These are phyloP conservation scores for Idris sp. DNA, from an alignment of 1,140 invertebrate species.

Conservation along the genomic window DNA sequence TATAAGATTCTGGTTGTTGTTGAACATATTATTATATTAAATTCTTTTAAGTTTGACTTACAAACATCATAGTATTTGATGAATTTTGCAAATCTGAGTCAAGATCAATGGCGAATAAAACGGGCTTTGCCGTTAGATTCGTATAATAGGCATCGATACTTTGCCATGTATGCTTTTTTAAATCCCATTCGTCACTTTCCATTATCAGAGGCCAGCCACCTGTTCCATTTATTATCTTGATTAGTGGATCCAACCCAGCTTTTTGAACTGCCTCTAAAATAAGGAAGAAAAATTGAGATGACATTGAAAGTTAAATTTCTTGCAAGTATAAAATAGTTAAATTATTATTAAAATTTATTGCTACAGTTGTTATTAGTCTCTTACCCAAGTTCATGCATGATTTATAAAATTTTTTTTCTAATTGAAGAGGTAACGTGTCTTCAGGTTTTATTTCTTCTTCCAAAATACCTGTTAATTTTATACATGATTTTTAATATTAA, in stretches of 20 bases:
- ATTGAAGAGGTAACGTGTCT: conserved; percentile 5
- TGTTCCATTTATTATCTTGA: conserved; percentile 16
- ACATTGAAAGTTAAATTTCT: too few species aligned
- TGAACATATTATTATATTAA: too few species aligned
- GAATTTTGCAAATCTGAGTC: conserved; percentile 21
- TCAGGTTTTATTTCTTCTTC: conserved; percentile 22
- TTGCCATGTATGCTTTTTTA: conserved; percentile 12
- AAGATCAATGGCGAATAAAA: conserved; percentile 7
- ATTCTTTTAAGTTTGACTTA: too few species aligned
- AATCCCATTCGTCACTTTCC: conserved; percentile 6
- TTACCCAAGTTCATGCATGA: conserved; percentile 30
- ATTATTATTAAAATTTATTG: too few species aligned
- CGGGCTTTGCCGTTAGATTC: conserved; percentile 8
- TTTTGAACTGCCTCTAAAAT: conserved; percentile 11
- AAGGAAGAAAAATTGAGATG: background rate
- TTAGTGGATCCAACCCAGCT: conserved; percentile 2
- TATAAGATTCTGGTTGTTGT: too few species aligned
- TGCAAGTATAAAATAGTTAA: too few species aligned
- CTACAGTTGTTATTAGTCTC: too few species aligned
- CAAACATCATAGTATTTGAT: conserved; percentile 7
- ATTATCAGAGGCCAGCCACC: conserved; percentile 33
- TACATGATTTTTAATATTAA: too few species aligned
- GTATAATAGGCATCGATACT: conserved; percentile 8
- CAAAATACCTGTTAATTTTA: conserved; percentile 19
- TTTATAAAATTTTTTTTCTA: conserved; percentile 18